Evolutionary conservation across 2,113 vertebrate genomes (phyloP).

Genomic region (Bos javanicus): DNA sequence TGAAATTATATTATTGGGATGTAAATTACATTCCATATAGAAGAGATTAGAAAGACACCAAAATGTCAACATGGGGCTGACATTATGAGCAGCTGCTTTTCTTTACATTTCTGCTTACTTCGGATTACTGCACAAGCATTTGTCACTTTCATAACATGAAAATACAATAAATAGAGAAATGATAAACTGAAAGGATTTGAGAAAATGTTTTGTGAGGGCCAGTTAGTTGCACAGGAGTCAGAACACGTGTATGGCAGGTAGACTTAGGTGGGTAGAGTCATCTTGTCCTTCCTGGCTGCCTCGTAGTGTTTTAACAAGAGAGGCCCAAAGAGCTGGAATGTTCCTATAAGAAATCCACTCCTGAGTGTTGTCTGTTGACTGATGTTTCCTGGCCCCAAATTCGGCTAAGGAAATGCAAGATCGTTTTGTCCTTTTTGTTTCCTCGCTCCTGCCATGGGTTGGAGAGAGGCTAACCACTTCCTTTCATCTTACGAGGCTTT

Average conservation of each 20-base stretch:
- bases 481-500: background rate
- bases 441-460: background rate
- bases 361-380: background rate
- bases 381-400: background rate
- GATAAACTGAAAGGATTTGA: background rate
- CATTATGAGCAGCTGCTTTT: background rate
- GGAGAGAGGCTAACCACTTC: background rate
- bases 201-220: background rate
- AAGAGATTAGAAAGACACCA: background rate
- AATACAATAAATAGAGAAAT: background rate
- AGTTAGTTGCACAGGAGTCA: background rate
- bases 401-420: background rate
- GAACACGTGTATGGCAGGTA: fast-evolving
- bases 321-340: background rate
- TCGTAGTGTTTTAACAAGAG: background rate
- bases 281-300: background rate
- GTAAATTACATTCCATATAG: background rate
- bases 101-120: background rate
- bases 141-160: background rate
- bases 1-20: background rate
- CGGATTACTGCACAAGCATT: background rate
- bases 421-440: background rate
- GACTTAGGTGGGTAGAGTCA: fast-evolving
- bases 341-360: background rate
- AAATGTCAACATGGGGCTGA: background rate